Evolutionary conservation across 2,797 vertebrate genomes (phyloP), one percentile per base, ranked within the genome.

Genomic region (Channallabes apus): DNA sequence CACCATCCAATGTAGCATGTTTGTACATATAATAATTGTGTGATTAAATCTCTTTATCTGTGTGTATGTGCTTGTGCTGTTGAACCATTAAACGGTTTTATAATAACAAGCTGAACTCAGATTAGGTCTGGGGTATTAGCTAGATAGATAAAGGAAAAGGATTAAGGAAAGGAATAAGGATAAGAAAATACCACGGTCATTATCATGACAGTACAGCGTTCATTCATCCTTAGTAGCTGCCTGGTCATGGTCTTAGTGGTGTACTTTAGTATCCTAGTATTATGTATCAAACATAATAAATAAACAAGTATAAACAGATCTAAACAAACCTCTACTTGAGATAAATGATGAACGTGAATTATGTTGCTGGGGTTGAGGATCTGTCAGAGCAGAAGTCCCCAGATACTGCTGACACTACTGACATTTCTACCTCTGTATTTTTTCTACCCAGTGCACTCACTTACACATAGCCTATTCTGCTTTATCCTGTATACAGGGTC

Each of bases 61-160:
- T 85, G 41, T 82, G 29, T 73, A 29, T 69, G 41, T 80, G 75
- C 75, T 22, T 86, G 32, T 79, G 27, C 78, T 64, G 76, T 69
- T 76, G 58, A 61, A 67, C 32, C 77, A 64, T 84, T 72, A 22
- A 79, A 65, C 27, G 2, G 80, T 78, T 78, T 86, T 56, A 86
- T 65, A 78, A 83, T 84, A 76, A 80, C 59, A 75, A 65, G 46
- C 69, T 83, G 59, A 86, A 79, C 68, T 75, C 71, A 77, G 87
- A 80, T 85, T 85, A 85, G 71, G 83, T 35, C 80, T 69, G 76
- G 64, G 82, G 69, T 76, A 87, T 87, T 87, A 83, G 86, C 68
- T 27, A 78, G 72, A 79, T 72, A 87, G 71, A 71, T 84, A 82
- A 68, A 65, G 38, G 38, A 41, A 41, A 41, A 41, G 38, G 6